Evolutionary conservation across 1,140 invertebrate genomes (phyloP).

Genomic region (Pogonognathellus flavescens): DNA sequence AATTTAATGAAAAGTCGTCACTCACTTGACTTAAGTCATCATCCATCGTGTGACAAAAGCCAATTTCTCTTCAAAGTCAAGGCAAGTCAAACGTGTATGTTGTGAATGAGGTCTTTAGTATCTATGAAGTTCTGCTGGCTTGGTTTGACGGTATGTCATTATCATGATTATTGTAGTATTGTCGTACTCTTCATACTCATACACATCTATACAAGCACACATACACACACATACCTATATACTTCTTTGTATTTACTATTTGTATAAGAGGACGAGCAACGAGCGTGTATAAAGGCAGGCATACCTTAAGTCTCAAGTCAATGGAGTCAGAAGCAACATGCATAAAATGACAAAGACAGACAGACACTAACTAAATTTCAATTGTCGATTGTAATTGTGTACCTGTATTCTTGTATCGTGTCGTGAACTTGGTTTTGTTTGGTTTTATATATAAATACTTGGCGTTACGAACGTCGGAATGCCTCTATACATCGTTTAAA

Average conservation of each 20-base stretch:
- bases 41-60: slow-evolving; percentile 40
- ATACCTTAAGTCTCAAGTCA: too few species aligned
- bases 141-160: neutral
- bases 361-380: neutral
- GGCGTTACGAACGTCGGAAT: too few species aligned
- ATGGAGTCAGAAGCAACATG: neutral
- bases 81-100: slow-evolving; percentile 43
- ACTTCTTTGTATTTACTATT: neutral
- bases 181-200: neutral
- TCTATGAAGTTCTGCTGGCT: neutral
- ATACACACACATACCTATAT: neutral
- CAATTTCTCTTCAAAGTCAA: slow-evolving; percentile 28
- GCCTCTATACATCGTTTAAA: too few species aligned
- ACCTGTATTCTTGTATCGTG: neutral
- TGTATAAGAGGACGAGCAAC: neutral
- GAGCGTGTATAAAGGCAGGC: neutral
- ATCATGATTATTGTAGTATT: neutral
- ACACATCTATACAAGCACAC: neutral
- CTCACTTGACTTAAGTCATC: slow-evolving; percentile 24
- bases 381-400: neutral
- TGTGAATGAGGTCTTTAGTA: neutral
- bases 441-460: too few species aligned
- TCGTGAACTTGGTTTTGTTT: neutral
- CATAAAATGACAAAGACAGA: slow-evolving; percentile 7
- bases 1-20: slow-evolving; percentile 38